Evolutionary conservation across 2,888 invertebrate genomes (phyloP).

Genomic region (Lithophane socia): DNA sequence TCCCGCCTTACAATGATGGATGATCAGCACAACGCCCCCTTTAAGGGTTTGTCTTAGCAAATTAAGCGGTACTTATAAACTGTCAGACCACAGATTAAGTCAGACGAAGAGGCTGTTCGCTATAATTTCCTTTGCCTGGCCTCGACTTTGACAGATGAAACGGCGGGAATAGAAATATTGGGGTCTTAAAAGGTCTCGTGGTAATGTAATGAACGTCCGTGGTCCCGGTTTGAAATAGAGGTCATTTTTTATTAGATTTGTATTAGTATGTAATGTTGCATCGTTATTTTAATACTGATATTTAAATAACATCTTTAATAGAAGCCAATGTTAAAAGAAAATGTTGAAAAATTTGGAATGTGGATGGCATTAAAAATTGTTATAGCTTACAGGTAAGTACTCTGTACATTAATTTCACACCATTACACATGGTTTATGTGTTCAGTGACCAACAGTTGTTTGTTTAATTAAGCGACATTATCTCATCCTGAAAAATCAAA

Average conservation of each 20-base stretch:
- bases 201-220: slow-evolving; percentile 47
- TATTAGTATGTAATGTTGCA: slow-evolving; percentile 20
- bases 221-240: slow-evolving; percentile 32
- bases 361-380: too few species aligned
- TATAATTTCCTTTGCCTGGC: slow-evolving; percentile 61
- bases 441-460: too few species aligned
- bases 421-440: too few species aligned
- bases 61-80: slow-evolving; percentile 70
- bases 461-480: too few species aligned
- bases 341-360: too few species aligned
- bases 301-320: slow-evolving; percentile 1
- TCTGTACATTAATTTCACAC: too few species aligned
- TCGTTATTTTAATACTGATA: slow-evolving; percentile 9
- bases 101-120: slow-evolving; percentile 49
- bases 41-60: slow-evolving; percentile 66
- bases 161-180: slow-evolving; percentile 47
- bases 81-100: slow-evolving; percentile 67
- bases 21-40: slow-evolving; percentile 65
- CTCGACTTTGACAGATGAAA: slow-evolving; percentile 63
- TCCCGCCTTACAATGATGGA: slow-evolving; percentile 71
- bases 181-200: slow-evolving; percentile 56
- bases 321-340: too few species aligned
- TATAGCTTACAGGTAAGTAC: too few species aligned
- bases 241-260: slow-evolving; percentile 46
- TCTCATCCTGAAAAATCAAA: too few species aligned